Base-by-base conservation (phyloP, 2,797 vertebrate species). In the Coluber constrictor region DNA sequence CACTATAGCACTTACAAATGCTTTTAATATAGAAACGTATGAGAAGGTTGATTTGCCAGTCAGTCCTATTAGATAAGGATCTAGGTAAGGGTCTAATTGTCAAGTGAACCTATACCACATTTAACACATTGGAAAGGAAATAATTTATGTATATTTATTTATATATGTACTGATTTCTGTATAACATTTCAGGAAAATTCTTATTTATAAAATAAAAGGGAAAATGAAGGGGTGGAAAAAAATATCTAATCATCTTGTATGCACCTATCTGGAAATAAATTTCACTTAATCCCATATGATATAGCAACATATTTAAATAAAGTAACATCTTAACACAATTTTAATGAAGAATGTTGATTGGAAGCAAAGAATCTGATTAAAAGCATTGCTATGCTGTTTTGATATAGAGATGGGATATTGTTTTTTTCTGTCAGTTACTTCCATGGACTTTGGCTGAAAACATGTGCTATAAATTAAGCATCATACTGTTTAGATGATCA, bases 11-110 rank as follows among this genome's bases (percentile, higher is more conserved):
- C 51, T 86, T 91, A 86, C 10, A 66, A 66, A 66, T 92, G 37
- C 54, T 83, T 93, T 93, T 88, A 83, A 93, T 89, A 91, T 83
- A 91, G 66, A 88, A 83, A 93, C 15, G 29, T 10, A 59, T 70
- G 54, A 92, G 54, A 47, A 92, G 90, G 51, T 29, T 57, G 13
- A 79, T 86, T 66, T 90, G 54, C 57, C 92, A 86, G 47, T 20
- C 90, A 63, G 61, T 11, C 23, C 59, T 86, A 90, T 87, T 61
- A 55, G 32, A 89, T 87, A 91, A 87, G 32, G 51, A 51, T 63
- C 51, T 54, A 54, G 51, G 10, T 54, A 54, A 54, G 66, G 43
- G 23, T 56, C 27, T 63, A 27, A 83, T 12, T 63, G 59, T 13
- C 59, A 70, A 59, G 20, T 25, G 88, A 86, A 32, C 18, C 27